A percentile compares a stretch with the other conserved stretches of the same genome.
Conservation (phyloP, 2,113 vertebrate species). For the Polyodon spathula region DNA sequence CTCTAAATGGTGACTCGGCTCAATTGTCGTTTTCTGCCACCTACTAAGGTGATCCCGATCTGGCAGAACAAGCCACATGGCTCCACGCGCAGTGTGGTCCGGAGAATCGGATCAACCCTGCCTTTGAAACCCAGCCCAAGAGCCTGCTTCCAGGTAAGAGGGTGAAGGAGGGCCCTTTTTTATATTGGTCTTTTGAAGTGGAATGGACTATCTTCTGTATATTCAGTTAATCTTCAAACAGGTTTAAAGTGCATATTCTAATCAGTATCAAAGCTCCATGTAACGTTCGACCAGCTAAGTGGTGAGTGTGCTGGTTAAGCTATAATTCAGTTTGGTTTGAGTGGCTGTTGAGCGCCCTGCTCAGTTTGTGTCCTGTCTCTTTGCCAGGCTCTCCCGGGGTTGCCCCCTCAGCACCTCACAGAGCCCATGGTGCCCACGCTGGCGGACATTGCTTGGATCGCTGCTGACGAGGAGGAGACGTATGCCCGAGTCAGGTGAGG, state of each 20-base stretch:
- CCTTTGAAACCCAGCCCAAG: constrained; percentile 84
- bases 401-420: constrained; percentile 62
- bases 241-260: no score
- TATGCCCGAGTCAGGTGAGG: constrained; percentile 87
- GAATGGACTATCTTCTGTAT: no score
- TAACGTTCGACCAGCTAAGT: no score
- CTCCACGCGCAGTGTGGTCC: constrained; percentile 85
- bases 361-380: neutral
- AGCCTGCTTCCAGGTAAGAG: constrained; percentile 83
- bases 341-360: no score
- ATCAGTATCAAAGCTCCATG: no score
- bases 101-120: constrained; percentile 87
- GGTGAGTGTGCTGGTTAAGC: no score
- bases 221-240: no score
- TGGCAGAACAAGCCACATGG: constrained; percentile 97
- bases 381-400: constrained; percentile 69
- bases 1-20: no score
- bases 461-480: constrained; percentile 89
- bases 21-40: constrained; percentile 6
- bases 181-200: no score
- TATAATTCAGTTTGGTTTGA: no score
- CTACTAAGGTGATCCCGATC: constrained; percentile 79
- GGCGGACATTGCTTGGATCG: constrained; percentile 96
- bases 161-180: no score
- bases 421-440: constrained; percentile 83